Conservation (phyloP, 1,140 invertebrate genomes). For the Bombus waltoni region DNA sequence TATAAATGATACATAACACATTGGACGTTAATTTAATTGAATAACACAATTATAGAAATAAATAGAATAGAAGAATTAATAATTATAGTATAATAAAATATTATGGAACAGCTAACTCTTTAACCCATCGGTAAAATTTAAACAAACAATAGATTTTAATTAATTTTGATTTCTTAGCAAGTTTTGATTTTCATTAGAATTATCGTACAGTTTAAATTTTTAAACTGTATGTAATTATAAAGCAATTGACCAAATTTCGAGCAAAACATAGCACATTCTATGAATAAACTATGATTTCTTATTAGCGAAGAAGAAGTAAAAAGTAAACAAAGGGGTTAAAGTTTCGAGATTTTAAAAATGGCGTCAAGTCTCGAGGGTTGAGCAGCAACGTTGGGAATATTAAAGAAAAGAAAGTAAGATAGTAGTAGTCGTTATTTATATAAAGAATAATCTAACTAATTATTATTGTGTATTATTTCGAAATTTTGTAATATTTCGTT, state of each 20-base stretch:
- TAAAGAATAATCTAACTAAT: too few species aligned
- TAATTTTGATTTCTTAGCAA: background rate
- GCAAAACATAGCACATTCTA: background rate
- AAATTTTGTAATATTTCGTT: background rate
- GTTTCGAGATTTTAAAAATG: constrained; percentile 39
- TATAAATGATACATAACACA: background rate
- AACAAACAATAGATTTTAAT: background rate
- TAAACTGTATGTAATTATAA: background rate
- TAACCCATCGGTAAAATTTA: background rate
- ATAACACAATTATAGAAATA: background rate
- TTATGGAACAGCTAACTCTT: background rate
- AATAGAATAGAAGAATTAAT: background rate
- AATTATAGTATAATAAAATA: background rate
- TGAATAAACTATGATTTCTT: background rate
- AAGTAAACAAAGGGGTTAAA: constrained; percentile 20
- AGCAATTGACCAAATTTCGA: too few species aligned
- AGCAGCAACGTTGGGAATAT: background rate
- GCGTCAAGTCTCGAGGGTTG: constrained; percentile 27
- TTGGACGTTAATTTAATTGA: background rate
- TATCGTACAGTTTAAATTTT: background rate
- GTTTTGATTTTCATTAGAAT: background rate
- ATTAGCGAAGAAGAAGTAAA: background rate
- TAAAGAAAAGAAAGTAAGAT: background rate
- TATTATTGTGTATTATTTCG: too few species aligned
- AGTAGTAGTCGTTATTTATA: background rate